These are phyloP conservation scores for Thaumatotibia leucotreta DNA, from an alignment of 1,140 invertebrate genomes.

Conservation along the genomic window DNA sequence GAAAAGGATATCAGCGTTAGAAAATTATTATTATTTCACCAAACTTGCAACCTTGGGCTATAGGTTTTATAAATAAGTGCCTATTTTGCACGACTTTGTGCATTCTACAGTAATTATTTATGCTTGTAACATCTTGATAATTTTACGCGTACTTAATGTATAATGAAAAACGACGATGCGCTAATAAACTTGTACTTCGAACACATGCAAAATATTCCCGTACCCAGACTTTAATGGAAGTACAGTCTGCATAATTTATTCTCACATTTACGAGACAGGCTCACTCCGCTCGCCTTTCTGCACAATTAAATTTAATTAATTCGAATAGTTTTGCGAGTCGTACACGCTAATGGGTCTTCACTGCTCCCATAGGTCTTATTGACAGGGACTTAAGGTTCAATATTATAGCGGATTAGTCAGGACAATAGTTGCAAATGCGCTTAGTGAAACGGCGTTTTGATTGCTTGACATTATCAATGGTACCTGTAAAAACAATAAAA, in stretches of 20 bases:
- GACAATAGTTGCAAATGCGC: not conserved
- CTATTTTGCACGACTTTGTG: no score
- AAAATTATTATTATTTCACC: no score
- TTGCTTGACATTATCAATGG: not conserved
- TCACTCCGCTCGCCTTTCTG: conserved; percentile 1
- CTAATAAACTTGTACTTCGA: not conserved
- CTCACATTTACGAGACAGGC: conserved; percentile 9
- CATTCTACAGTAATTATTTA: no score
- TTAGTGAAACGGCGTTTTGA: not conserved
- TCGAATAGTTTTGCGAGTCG: conserved; percentile 13
- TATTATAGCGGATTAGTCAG: not conserved
- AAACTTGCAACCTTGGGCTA: no score
- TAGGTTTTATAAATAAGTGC: no score
- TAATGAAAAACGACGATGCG: not conserved
- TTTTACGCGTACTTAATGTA: no score
- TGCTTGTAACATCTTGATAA: no score
- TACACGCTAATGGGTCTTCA: not conserved
- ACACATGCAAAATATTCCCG: not conserved
- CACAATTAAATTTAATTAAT: conserved; percentile 17
- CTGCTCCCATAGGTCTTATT: not conserved
- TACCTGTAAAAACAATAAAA: not conserved
- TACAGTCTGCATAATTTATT: conserved; percentile 11
- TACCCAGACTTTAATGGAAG: not conserved
- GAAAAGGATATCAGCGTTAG: no score
- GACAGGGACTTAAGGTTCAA: not conserved